Percentiles rank a stretch among this genome's conserved stretches.
Evolutionary conservation across 2,888 invertebrate species (phyloP).

Genomic region (Cheilosia impressa): DNA sequence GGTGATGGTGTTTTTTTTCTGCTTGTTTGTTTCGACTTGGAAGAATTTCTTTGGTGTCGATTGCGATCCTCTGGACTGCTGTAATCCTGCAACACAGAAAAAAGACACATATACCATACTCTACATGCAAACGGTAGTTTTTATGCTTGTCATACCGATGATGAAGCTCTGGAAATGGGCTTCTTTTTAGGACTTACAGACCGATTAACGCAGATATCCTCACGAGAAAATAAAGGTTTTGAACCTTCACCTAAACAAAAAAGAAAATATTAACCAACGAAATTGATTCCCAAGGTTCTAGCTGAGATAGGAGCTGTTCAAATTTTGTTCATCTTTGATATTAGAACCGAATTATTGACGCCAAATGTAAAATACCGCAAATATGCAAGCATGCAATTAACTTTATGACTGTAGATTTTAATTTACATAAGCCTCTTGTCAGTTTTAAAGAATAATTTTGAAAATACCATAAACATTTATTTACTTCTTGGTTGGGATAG

Average conservation of each 20-base stretch:
- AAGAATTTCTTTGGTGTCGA: constrained; percentile 16
- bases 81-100: constrained; percentile 33
- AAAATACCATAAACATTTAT: background rate
- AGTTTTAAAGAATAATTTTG: background rate
- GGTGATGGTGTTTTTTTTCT: constrained; percentile 22
- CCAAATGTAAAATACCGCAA: background rate
- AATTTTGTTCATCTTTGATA: background rate
- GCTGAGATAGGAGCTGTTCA: background rate
- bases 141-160: constrained; percentile 43
- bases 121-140: background rate
- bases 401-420: background rate
- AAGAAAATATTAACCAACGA: constrained; percentile 22
- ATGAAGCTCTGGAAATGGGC: constrained; percentile 19
- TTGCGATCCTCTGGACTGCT: constrained; percentile 44
- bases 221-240: constrained; percentile 65
- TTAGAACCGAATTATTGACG: background rate
- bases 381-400: background rate
- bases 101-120: background rate
- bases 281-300: background rate
- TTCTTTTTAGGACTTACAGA: constrained; percentile 54
- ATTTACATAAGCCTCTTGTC: background rate
- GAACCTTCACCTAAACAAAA: constrained; percentile 67
- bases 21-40: background rate
- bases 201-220: constrained; percentile 47
- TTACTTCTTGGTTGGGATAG: background rate